Base-by-base conservation (phyloP, 2,113 vertebrate genomes). In the Clarias macrocephalus region DNA sequence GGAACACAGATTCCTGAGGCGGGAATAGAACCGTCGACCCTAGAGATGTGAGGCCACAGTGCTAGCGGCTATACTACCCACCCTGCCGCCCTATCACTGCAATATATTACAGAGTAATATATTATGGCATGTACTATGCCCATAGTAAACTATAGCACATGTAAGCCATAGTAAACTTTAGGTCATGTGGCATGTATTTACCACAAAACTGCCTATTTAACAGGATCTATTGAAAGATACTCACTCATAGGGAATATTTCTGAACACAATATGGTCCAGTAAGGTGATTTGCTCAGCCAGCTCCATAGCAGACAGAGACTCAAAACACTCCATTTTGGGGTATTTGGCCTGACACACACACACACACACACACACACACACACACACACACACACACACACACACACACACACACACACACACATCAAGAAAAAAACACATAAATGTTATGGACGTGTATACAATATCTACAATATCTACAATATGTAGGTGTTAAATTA, bases 241-340 rank as follows among this genome's bases (percentile, higher is more conserved):
- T 97, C 92, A 99, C 98, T 99, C 97, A 0, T 99, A 99, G 23
- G 97, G 97, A 90, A 99, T 99, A 94, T 97, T 98, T 92, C 97
- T 95, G 95, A 99, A 99, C 90, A 99, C 93, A 5, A 99, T 85
- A 80, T 99, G 97, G 92, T 99, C 98, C 91, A 99, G 93, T 62
- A 99, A 95, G 10, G 98, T 99, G 94, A 99, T 97, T 92, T 99
- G 98, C 91, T 99, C 98, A 0, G 98, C 98, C 89, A 99, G 93
- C 93, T 99, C 98, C 97, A 99, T 98, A 72, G 97, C 98, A 0
- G 98, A 97, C 86, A 99, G 93, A 0, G 96, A 97, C 93, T 99
- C 97, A 82, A 99, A 98, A 91, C 96, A 98, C 91, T 99, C 97
- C 0, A 95, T 95, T 92, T 96, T 98, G 0, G 94, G 94, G 89